These are phyloP conservation scores for Oscheius sp. DNA, from an alignment of 1,140 invertebrate species.

Conservation along the genomic window DNA sequence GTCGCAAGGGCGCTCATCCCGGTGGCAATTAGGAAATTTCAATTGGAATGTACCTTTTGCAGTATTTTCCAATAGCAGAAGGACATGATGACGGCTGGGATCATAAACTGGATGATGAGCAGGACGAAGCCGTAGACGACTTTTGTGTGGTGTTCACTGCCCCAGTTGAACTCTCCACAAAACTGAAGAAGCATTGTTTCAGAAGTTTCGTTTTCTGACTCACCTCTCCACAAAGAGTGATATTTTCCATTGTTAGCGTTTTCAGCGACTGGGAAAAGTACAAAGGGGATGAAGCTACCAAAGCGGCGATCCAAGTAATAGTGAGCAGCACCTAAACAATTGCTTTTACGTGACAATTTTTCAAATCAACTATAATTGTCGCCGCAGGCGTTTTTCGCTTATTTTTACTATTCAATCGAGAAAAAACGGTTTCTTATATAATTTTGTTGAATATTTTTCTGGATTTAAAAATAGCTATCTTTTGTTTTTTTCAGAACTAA, in stretches of 20 bases:
- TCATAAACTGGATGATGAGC: constrained; percentile 54
- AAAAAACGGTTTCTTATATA: neutral
- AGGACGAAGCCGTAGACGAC: constrained; percentile 49
- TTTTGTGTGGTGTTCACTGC: constrained; percentile 39
- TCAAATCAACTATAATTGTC: too few species aligned
- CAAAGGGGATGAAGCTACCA: constrained; percentile 54
- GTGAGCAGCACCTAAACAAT: constrained; percentile 32
- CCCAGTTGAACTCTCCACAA: constrained; percentile 60
- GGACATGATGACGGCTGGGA: constrained; percentile 55
- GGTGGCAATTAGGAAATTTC: neutral
- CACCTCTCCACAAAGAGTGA: constrained; percentile 55
- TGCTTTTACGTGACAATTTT: neutral
- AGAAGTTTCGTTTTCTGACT: constrained; percentile 4
- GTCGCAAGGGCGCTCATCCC: neutral
- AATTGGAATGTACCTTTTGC: constrained; percentile 48
- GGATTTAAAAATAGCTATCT: too few species aligned
- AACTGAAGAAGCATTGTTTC: constrained; percentile 24
- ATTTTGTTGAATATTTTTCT: too few species aligned
- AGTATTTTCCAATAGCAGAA: constrained; percentile 62
- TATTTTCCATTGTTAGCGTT: constrained; percentile 51
- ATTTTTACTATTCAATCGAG: too few species aligned
- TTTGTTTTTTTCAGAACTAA: too few species aligned
- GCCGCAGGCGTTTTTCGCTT: too few species aligned
- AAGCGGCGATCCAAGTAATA: constrained; percentile 46
- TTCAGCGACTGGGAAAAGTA: constrained; percentile 53